These are phyloP conservation scores for Dendrolimus punctatus DNA, from an alignment of 1,140 invertebrate genomes.

Conservation along the genomic window DNA sequence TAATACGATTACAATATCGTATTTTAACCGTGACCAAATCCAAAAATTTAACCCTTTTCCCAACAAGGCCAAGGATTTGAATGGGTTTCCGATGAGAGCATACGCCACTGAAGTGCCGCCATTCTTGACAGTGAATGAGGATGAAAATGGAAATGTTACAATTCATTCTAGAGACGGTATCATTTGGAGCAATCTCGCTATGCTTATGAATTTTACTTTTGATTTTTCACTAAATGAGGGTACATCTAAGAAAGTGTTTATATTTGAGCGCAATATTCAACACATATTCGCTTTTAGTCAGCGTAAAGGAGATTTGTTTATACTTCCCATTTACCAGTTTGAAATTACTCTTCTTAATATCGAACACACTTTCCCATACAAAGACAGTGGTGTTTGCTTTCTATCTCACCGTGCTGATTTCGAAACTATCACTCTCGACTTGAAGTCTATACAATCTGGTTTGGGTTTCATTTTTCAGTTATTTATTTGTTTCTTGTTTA, in stretches of 20 bases:
- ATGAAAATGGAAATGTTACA: conserved; percentile 29
- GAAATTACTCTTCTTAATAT: conserved; percentile 46
- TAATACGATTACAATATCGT: conserved; percentile 25
- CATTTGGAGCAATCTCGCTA: conserved; percentile 47
- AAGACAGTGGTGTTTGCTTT: conserved; percentile 57
- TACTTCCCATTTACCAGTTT: conserved; percentile 53
- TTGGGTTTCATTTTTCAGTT: conserved; percentile 25
- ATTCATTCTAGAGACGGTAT: conserved; percentile 42
- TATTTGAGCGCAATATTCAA: conserved; percentile 41
- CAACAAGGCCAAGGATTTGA: conserved; percentile 46
- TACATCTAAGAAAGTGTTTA: conserved; percentile 34
- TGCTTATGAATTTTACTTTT: conserved; percentile 51
- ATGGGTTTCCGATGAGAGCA: conserved; percentile 36
- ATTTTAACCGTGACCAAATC: conserved; percentile 18
- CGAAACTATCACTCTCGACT: conserved; percentile 46
- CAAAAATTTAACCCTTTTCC: conserved; percentile 32
- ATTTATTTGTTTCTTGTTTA: conserved; percentile 37
- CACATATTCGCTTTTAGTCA: conserved; percentile 41
- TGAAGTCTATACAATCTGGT: conserved; percentile 33
- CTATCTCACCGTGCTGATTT: conserved; percentile 43
- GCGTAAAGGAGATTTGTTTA: conserved; percentile 44
- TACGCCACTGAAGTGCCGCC: conserved; percentile 40
- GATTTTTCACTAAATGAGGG: conserved; percentile 33
- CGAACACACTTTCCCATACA: conserved; percentile 42
- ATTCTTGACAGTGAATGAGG: conserved; percentile 38